Evolutionary conservation across 2,888 invertebrate genomes (phyloP), one percentile per base, ranked within the genome.

Genomic region (Phalangium opilio): DNA sequence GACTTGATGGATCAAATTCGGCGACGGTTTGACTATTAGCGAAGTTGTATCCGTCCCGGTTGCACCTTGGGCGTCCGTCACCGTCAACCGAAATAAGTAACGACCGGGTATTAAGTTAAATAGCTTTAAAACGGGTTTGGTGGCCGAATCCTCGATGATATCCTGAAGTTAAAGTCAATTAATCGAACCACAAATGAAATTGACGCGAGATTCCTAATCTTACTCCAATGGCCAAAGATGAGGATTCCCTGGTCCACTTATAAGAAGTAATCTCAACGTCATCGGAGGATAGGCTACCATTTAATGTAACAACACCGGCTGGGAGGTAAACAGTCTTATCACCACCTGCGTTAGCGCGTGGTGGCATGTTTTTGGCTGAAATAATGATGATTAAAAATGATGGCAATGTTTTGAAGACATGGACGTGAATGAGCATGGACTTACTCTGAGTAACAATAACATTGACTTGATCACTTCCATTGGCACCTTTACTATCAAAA

Each of bases 21-120:
- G 79, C 69, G 87, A 84, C 59, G 71, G 67, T 62, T 84, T 83
- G 1, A 93, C 83, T 58, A 81, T 76, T 58, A 93, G 74, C 46
- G 82, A 83, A 18, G 85, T 85, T 0, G 81, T 79, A 64, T 91
- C 89, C 14, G 79, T 77, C 56, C 77, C 78, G 1, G 78, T 78
- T 46, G 84, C 71, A 0, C 91, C 91, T 64, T 91, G 89, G 56
- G 83, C 84, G 65, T 93, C 93, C 36, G 74, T 80, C 1, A 93
- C 90, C n/a, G 81, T 82, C 48, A 93, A 69, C 60, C 80, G 81
- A 62, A 90, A 91, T 2, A 86, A 77, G 63, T 91, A 93, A 54
- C 81, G 76, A 0, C 91, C 93, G 3, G 82, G 77, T 42, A 85
- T 81, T 45, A 90, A 73, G 64, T 86, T 81, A n/a, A 83, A 78